phyloP scores from a whole-genome alignment of 2,888 invertebrate species.

The Bugula neritina region DNA sequence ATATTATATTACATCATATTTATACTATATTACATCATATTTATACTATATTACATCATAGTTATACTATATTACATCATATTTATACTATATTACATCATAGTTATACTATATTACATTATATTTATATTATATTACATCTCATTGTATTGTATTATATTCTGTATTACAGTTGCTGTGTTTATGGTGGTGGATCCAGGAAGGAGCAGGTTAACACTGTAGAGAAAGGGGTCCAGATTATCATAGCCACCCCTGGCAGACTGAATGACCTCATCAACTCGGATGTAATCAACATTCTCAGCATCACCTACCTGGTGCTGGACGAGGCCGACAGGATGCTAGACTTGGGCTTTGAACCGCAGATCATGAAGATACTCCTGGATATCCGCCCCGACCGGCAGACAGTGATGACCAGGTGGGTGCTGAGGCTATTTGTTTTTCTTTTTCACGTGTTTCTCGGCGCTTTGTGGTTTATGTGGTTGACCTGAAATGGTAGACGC shows the following conservation, averaged over 20 bases:
- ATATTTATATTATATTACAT: not conserved
- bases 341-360: constrained; percentile 60
- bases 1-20: not conserved
- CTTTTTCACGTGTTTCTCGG: too few species aligned
- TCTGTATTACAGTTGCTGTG: constrained; percentile 59
- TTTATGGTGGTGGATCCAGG: constrained; percentile 84
- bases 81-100: not conserved
- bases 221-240: constrained; percentile 78
- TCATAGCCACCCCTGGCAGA: constrained; percentile 90
- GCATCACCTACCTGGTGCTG: constrained; percentile 79
- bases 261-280: constrained; percentile 79
- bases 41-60: not conserved
- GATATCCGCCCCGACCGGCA: constrained; percentile 70
- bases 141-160: not conserved
- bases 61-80: not conserved
- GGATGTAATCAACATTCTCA: constrained; percentile 64
- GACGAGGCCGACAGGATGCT: constrained; percentile 78
- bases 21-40: not conserved
- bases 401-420: constrained; percentile 84
- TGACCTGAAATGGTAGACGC: too few species aligned
- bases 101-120: not conserved
- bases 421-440: not conserved
- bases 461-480: too few species aligned
- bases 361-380: constrained; percentile 57
- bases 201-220: constrained; percentile 71